Percentiles rank a stretch among this genome's conserved stretches.
Evolutionary conservation across 2,888 invertebrate species (phyloP).

Genomic region (Artemia sinica): DNA sequence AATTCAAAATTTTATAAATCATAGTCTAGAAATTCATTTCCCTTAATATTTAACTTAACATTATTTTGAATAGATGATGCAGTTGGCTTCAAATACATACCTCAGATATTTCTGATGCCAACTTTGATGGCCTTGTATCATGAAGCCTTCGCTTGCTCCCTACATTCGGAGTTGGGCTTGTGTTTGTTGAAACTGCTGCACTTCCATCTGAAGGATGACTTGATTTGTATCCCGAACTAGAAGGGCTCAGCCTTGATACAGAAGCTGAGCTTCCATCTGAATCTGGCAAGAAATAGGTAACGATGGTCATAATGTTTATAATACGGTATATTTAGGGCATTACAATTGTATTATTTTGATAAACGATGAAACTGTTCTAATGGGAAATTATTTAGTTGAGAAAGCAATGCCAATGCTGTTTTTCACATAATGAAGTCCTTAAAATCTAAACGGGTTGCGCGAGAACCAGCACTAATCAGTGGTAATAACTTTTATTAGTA

Average conservation of each 20-base stretch:
- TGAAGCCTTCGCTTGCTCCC: neutral
- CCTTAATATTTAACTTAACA: no score
- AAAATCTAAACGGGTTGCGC: neutral
- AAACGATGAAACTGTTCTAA: constrained; percentile 3
- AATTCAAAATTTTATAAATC: no score
- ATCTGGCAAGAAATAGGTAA: constrained; percentile 32
- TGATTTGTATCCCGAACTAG: constrained; percentile 58
- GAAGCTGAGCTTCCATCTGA: constrained; percentile 39
- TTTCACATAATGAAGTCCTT: neutral
- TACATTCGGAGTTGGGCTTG: constrained; percentile 46
- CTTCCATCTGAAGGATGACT: constrained; percentile 49
- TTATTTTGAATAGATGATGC: no score
- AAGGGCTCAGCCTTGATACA: constrained; percentile 51
- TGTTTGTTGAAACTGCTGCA: constrained; percentile 43
- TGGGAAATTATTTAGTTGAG: neutral
- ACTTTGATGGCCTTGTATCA: neutral
- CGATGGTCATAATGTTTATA: no score
- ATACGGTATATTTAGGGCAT: no score
- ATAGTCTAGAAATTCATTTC: no score
- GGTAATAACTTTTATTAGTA: no score
- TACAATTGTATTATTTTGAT: neutral
- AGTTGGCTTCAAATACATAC: neutral
- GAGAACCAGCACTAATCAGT: neutral
- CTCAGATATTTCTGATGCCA: neutral
- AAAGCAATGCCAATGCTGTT: no score